Evolutionary conservation across 2,888 invertebrate species (phyloP), one percentile per base, ranked within the genome.

Genomic region (Polymixis flavicincta): DNA sequence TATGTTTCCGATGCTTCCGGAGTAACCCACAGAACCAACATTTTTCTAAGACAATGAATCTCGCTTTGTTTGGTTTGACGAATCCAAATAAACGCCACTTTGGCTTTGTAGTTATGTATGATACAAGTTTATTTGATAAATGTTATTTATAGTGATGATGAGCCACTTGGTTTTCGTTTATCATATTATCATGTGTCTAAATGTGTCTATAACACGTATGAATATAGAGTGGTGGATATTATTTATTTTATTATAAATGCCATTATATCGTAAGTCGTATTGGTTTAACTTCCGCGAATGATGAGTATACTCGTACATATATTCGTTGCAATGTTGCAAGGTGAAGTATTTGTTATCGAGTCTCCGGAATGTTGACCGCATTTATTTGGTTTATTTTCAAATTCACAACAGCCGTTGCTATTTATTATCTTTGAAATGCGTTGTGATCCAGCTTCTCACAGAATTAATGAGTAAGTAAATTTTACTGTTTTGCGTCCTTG

Each of bases 1-100:
- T 85, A 76, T 84, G 71, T 85, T 84, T 80, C 78, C 80, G 61
- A 75, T 76, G 71, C 72, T 88, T 82, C 84, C 87, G 83, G 80
- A 52, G 61, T 55, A 74, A 78, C 48, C 66, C 52, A 75, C 61
- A 71, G 84, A 83, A 87, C 78, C 76, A 91, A 89, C 87, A 87
- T 71, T 73, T 87, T 70, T 80, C 75, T 81, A 75, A 80, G 69
- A 80, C 74, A 84, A 81, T 70, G 52, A 78, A 78, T 89, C 76
- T 85, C 28, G 37, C 68, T 81, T 79, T 88, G 77, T 84, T 78
- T 80, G 75, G 54, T 69, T 73, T 84, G 54, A 61, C 55, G 59
- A 78, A 69, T 72, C 68, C n/a, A 85, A 81, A 85, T 88, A 88
- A 78, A 79, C 80, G 25, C 8, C 63, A 28, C 5, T 64, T 69